Evolutionary conservation across 2,888 invertebrate genomes (phyloP), one percentile per base, ranked within the genome.

Genomic region (Zonitis immaculata): DNA sequence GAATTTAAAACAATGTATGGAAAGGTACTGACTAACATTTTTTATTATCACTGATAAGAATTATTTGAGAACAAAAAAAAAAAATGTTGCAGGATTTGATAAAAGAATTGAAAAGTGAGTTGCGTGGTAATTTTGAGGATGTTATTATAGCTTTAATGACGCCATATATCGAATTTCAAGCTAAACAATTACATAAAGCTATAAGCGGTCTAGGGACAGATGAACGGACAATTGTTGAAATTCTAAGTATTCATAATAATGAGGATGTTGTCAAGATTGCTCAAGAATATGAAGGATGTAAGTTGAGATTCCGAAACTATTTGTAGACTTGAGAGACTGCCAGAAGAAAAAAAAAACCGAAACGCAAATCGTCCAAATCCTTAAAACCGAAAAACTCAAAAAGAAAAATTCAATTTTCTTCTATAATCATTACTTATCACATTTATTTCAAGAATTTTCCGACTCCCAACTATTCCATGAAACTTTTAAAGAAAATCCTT

Each of bases 71-170:
- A n/a, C n/a, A n/a, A n/a, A n/a, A n/a, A n/a, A n/a, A n/a, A n/a
- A n/a, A n/a, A 52, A 55, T 58, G 35, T 62, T 60, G 46, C 66
- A 86, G 80, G 89, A 89, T 69, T 78, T 94, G 22, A 82, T 91
- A 44, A 86, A 87, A 32, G 90, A 94, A 66, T 76, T 94, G 62
- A 92, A 91, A 75, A 89, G 91, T 63, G 95, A 96, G 74, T 82
- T 93, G 26, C 86, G 87, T 63, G 95, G 95, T 5, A 88, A 89
- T 67, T 92, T 95, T 70, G 90, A 94, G 68, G 87, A 89, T 56
- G 82, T 89, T 0, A 73, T 93, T 0, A 75, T 93, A 5, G 91
- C 90, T 0, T 75, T 94, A 47, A 87, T 94, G 85, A 89, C 87
- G 27, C 89, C 89, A 0, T 78, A 88, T 35, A 85, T 86, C 0